A percentile compares a stretch with the other conserved stretches of the same genome.
Evolutionary conservation across 2,113 vertebrate species (phyloP).

Genomic region (Cygnus buccinator): DNA sequence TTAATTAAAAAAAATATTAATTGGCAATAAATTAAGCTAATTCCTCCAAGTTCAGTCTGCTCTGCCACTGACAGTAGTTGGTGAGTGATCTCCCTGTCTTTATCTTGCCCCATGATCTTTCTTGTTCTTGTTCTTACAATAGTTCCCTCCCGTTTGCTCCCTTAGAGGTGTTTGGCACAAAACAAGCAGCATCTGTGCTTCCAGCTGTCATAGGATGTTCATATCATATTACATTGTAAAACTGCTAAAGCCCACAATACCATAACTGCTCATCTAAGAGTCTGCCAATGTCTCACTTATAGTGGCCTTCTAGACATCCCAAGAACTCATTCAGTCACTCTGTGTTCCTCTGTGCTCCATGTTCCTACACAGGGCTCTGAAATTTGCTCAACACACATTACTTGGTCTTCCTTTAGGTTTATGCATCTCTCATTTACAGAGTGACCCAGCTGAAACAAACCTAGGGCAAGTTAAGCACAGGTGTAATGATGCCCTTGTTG

Average conservation of each 20-base stretch:
- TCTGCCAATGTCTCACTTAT: neutral
- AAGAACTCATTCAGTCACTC: neutral
- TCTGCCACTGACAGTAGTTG: neutral
- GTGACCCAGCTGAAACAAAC: neutral
- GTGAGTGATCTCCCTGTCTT: neutral
- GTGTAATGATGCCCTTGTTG: neutral
- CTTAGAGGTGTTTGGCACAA: neutral
- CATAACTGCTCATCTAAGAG: neutral
- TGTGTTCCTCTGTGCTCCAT: neutral
- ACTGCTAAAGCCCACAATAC: neutral
- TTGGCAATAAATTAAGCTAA: neutral
- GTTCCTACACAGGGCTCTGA: neutral
- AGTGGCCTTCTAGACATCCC: neutral
- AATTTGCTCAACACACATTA: neutral
- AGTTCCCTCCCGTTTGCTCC: neutral
- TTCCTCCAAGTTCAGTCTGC: neutral
- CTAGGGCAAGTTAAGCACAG: neutral
- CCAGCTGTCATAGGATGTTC: neutral
- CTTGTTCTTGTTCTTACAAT: neutral
- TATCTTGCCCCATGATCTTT: neutral
- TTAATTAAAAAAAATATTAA: neutral
- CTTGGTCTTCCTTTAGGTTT: neutral
- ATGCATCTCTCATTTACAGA: neutral
- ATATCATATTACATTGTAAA: neutral
- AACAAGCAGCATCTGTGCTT: neutral